Evolutionary conservation across 2,888 invertebrate genomes (phyloP), one percentile per base, ranked within the genome.

Genomic region (Lycia hirtaria): DNA sequence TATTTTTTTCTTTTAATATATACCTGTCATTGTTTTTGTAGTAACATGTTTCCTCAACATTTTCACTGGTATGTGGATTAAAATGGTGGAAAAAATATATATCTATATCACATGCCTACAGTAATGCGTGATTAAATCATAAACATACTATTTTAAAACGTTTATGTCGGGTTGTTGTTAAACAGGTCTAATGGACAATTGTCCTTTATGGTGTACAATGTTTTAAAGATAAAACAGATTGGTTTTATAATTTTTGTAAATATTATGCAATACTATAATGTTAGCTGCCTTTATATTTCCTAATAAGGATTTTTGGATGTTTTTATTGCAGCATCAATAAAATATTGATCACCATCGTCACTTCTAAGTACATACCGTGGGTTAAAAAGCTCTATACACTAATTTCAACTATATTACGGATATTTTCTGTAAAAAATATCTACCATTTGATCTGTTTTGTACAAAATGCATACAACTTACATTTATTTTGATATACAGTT

Each of bases 401-500:
- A 71, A 64, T 72, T 81, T 47, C 47, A n/a, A 35, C 24, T 47
- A 47, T 71, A 64, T 72, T 76, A 78, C 56, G 69, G 77, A 81
- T 82, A 78, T 79, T 78, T 79, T 68, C 66, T 79, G 80, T 86
- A 85, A 81, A 88, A 87, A 90, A 88, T 85, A 88, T 81, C 84
- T 80, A 81, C 77, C 67, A 71, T 82, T 82, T 76, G 71, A 72
- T 78, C 69, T 64, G 41, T 65, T 66, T 88, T 91, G 88, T 90
- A 90, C 88, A 90, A 87, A 84, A 85, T 76, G 79, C 79, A 81
- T 85, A 84, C 76, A 53, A 69, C 68, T 69, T 71, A 73, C 35
- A 32, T 32, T n/a, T 56, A 69, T 33, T 58, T 44, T 32, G 47
- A 59, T 62, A 55, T 54, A 71, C 70, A 69, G 66, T 75, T 72